Percentiles rank a stretch among this genome's conserved stretches.
Evolutionary conservation across 1,140 invertebrate species (phyloP).

Genomic region (Caligus rogercresseyi): DNA sequence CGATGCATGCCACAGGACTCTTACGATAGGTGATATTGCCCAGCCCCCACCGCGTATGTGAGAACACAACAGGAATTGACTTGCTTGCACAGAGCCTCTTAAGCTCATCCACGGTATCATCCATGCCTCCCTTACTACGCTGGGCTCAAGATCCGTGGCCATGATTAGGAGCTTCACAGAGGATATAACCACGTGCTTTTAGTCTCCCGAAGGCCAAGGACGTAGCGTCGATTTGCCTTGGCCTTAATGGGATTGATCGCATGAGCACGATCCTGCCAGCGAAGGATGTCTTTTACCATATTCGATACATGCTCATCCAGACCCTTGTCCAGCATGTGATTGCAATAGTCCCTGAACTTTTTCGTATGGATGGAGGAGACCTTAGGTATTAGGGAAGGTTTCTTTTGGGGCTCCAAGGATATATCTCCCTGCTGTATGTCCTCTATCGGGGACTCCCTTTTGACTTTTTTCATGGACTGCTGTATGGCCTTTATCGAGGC

Average conservation of each 20-base stretch:
- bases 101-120: constrained; percentile 33
- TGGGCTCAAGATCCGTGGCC: constrained; percentile 35
- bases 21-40: constrained; percentile 36
- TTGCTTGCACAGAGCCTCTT: constrained; percentile 30
- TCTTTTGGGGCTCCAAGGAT: too few species aligned
- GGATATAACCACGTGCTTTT: constrained; percentile 35
- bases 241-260: constrained; percentile 41
- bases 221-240: constrained; percentile 34
- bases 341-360: constrained; percentile 20
- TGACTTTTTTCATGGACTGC: too few species aligned
- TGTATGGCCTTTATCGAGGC: too few species aligned
- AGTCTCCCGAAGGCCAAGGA: constrained; percentile 40
- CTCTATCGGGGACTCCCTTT: too few species aligned
- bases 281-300: constrained; percentile 36
- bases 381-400: too few species aligned
- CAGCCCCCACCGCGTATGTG: constrained; percentile 33
- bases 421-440: too few species aligned
- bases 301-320: constrained; percentile 15
- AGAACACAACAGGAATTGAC: constrained; percentile 37
- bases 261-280: constrained; percentile 41
- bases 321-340: constrained; percentile 21
- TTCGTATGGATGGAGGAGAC: not conserved
- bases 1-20: constrained; percentile 37
- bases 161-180: constrained; percentile 41
- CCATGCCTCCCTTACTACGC: constrained; percentile 26